Conservation (phyloP, 2,888 invertebrate genomes). For the Hydropsyche betteni region DNA sequence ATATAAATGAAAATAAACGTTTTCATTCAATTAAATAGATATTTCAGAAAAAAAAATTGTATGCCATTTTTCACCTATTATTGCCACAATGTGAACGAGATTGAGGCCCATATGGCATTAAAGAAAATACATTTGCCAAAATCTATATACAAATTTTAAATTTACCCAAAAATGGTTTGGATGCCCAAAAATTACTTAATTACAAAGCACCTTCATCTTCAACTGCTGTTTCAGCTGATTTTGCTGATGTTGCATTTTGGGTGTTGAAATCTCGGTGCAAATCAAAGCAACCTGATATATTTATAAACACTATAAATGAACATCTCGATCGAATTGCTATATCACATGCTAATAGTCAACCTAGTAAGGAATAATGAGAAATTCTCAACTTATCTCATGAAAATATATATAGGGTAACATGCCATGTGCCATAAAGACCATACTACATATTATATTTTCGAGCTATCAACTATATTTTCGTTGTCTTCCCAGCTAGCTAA, state of each 20-base stretch:
- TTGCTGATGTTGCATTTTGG: constrained; percentile 80
- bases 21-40: too few relatives aligned
- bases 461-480: too few relatives aligned
- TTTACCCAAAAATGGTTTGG: constrained; percentile 70
- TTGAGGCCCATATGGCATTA: constrained; percentile 83
- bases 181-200: constrained; percentile 60
- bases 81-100: constrained; percentile 82
- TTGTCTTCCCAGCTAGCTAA: constrained; percentile 71
- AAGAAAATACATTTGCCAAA: constrained; percentile 77
- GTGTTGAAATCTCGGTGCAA: constrained; percentile 70
- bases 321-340: constrained; percentile 79
- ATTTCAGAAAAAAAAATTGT: constrained; percentile 69
- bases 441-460: too few relatives aligned
- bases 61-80: constrained; percentile 79
- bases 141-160: constrained; percentile 80
- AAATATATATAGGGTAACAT: neutral
- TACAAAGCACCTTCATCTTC: constrained; percentile 64
- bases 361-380: constrained; percentile 58
- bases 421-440: too few relatives aligned
- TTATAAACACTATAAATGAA: constrained; percentile 76
- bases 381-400: neutral
- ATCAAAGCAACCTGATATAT: constrained; percentile 63
- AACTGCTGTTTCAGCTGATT: constrained; percentile 71
- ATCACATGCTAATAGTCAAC: constrained; percentile 70
- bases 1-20: too few relatives aligned